phyloP scores from a whole-genome alignment of 1,140 invertebrate genomes.

The Drosophila bipectinata region DNA sequence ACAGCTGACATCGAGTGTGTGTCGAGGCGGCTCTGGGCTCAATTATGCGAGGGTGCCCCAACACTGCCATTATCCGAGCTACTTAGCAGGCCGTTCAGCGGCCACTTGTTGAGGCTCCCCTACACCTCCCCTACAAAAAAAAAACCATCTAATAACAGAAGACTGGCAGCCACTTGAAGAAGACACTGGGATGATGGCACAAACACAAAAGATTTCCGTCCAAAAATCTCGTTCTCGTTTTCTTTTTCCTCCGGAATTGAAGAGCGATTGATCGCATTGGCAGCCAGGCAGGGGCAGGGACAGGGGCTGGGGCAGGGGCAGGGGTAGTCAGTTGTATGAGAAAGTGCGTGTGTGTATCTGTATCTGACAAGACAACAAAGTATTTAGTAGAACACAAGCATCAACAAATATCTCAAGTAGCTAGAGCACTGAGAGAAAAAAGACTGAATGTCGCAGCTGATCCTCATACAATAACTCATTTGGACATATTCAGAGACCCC shows the following conservation, averaged over 20 bases:
- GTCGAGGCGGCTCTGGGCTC: conserved; percentile 12
- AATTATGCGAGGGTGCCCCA: conserved; percentile 52
- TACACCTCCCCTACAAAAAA: conserved; percentile 16
- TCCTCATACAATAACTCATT: conserved; percentile 77
- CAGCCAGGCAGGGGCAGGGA: conserved; percentile 38
- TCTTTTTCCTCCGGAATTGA: conserved; percentile 62
- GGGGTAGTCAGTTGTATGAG: conserved; percentile 42
- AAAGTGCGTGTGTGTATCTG: conserved; percentile 25
- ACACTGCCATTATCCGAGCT: conserved; percentile 72
- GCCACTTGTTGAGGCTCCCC: conserved; percentile 70
- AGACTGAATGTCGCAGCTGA: conserved; percentile 1
- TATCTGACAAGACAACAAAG: conserved; percentile 53
- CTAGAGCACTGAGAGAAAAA: conserved; percentile 13
- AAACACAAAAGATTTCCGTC: conserved; percentile 75
- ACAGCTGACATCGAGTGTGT: conserved; percentile 47
- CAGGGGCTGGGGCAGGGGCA: conserved; percentile 18
- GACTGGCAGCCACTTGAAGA: conserved; percentile 57
- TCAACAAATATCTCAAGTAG: conserved; percentile 67
- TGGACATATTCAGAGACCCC: conserved; percentile 50
- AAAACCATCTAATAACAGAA: conserved; percentile 78
- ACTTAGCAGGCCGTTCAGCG: conserved; percentile 76
- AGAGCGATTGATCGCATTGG: conserved; percentile 78
- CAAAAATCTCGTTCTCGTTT: conserved; percentile 37
- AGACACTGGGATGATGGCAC: too few species aligned
- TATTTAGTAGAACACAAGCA: conserved; percentile 74